A percentile compares a stretch with the other conserved stretches of the same genome.
Evolutionary conservation across 2,797 vertebrate genomes (phyloP).

Genomic region (Trachurus trachurus): DNA sequence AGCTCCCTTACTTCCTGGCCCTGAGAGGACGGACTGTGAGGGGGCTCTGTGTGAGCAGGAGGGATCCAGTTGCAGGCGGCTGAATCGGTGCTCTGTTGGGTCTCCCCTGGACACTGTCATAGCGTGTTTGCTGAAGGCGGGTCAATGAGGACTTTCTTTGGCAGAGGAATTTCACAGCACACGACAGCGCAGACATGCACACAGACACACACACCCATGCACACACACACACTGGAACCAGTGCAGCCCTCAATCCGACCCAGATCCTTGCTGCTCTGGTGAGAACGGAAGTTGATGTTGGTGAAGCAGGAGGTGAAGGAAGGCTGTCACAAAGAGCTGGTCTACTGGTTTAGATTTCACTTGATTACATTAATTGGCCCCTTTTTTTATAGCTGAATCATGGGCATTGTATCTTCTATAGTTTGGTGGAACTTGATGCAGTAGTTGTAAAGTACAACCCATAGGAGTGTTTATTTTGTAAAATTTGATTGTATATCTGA

Average conservation of each 20-base stretch:
- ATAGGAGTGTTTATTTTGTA: too few relatives aligned
- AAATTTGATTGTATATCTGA: too few relatives aligned
- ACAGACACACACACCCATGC: slow-evolving; percentile 17
- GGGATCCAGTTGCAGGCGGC: slow-evolving; percentile 83
- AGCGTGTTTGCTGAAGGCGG: slow-evolving; percentile 84
- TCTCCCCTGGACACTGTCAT: slow-evolving; percentile 83
- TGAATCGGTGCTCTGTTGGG: slow-evolving; percentile 86
- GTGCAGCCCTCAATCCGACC: slow-evolving; percentile 32
- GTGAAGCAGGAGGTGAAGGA: slow-evolving; percentile 33
- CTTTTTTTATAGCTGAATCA: not conserved
- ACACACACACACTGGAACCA: slow-evolving; percentile 23
- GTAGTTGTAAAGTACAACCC: too few relatives aligned
- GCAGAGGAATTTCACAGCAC: slow-evolving; percentile 86
- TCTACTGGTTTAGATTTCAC: slow-evolving; percentile 6
- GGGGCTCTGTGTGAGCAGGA: slow-evolving; percentile 68
- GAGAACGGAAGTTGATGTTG: slow-evolving; percentile 57
- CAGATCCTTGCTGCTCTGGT: slow-evolving; percentile 34
- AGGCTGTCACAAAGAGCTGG: slow-evolving; percentile 28
- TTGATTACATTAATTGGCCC: slow-evolving; percentile 8
- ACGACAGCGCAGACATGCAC: slow-evolving; percentile 53
- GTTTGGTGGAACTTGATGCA: not conserved
- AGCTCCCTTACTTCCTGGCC: slow-evolving; percentile 73
- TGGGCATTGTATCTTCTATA: not conserved
- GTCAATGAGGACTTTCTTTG: slow-evolving; percentile 84
- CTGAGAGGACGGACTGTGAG: slow-evolving; percentile 69